Evolutionary conservation across 1,140 invertebrate species (phyloP).

Genomic region (Oedothorax gibbosus): DNA sequence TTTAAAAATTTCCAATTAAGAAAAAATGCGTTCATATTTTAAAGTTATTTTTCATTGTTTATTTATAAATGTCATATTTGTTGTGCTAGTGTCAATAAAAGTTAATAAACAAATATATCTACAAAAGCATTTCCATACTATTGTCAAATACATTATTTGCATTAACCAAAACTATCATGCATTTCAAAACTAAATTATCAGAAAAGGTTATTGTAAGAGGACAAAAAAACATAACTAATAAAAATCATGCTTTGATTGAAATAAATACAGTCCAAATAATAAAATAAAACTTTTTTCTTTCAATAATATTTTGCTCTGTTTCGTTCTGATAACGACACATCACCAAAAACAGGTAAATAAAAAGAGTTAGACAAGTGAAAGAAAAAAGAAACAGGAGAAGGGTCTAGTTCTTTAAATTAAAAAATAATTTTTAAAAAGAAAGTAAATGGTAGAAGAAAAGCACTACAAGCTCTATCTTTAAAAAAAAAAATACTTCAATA

Average conservation of each 20-base stretch:
- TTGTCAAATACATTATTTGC: too few species aligned
- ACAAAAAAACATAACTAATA: neutral
- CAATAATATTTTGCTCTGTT: neutral
- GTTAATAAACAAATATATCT: too few species aligned
- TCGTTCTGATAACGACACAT: conserved; percentile 37
- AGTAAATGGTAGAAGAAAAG: neutral
- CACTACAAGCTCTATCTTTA: neutral
- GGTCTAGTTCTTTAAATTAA: neutral
- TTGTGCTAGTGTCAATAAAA: too few species aligned
- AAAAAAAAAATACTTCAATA: neutral
- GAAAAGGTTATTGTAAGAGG: too few species aligned
- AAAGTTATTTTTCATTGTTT: too few species aligned
- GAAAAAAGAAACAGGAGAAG: conserved; percentile 6
- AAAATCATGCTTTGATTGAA: conserved; percentile 6
- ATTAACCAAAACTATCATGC: too few species aligned
- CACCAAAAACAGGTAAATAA: conserved; percentile 1
- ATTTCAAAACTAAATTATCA: too few species aligned
- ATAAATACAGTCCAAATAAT: neutral
- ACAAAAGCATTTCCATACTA: too few species aligned
- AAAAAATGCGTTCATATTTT: too few species aligned
- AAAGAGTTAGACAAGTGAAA: neutral
- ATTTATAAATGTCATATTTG: too few species aligned
- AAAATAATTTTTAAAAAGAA: neutral
- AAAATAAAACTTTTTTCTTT: neutral
- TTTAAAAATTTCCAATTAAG: too few species aligned